Evolutionary conservation across 2,888 invertebrate genomes (phyloP).

Genomic region (Tortrix viridana): DNA sequence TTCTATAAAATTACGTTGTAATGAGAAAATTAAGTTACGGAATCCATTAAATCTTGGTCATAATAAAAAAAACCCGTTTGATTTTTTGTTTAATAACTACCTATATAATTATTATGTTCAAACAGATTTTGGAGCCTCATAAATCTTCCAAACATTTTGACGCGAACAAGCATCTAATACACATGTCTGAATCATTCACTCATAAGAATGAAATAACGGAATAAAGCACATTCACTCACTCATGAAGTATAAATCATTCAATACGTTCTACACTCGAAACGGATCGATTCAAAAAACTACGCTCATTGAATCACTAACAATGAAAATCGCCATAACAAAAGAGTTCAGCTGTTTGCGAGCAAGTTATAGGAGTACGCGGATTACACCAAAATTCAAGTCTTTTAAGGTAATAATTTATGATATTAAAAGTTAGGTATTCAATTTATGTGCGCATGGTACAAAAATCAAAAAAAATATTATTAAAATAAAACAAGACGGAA

Average conservation of each 20-base stretch:
- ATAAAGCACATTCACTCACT: constrained; percentile 42
- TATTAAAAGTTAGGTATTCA: too few relatives aligned
- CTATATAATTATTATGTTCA: background rate
- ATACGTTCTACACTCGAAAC: constrained; percentile 72
- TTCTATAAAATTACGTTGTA: too few relatives aligned
- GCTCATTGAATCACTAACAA: constrained; percentile 79
- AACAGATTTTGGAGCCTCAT: constrained; percentile 42
- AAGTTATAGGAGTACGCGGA: constrained; percentile 30
- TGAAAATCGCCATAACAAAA: constrained; percentile 77
- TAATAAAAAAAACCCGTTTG: background rate
- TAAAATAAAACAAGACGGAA: too few relatives aligned
- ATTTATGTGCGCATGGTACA: too few relatives aligned
- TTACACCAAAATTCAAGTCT: background rate
- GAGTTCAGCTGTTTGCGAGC: constrained; percentile 44
- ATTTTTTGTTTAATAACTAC: background rate
- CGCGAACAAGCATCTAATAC: constrained; percentile 42
- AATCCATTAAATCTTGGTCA: too few relatives aligned
- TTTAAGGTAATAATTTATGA: too few relatives aligned
- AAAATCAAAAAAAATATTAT: too few relatives aligned
- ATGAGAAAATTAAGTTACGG: too few relatives aligned
- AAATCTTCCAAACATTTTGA: constrained; percentile 63
- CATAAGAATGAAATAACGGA: constrained; percentile 8
- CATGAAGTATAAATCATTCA: constrained; percentile 74
- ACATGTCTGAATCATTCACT: constrained; percentile 33
- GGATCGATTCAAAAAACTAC: constrained; percentile 59